Evolutionary conservation across 2,888 invertebrate genomes (phyloP).

Genomic region (Heliconius cydno): DNA sequence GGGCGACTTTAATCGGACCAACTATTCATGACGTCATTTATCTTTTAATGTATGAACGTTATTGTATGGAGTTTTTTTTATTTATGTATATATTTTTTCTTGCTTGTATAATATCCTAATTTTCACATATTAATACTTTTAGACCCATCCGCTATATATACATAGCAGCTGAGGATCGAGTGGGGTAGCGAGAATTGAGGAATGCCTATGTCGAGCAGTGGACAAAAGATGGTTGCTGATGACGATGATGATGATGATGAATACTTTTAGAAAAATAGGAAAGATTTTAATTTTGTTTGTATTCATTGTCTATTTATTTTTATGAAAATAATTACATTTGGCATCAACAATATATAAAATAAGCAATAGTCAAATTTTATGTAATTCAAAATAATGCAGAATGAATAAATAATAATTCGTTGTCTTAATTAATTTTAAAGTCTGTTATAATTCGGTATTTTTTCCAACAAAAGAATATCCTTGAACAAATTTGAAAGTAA

Average conservation of each 20-base stretch:
- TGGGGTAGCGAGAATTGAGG: no score
- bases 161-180: no score
- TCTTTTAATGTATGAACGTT: slow-evolving; percentile 45
- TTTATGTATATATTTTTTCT: not conserved
- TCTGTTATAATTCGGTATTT: not conserved
- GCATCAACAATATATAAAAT: no score
- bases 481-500: slow-evolving; percentile 68
- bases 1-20: slow-evolving; percentile 44
- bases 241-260: no score
- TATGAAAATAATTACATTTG: not conserved
- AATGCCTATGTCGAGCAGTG: no score
- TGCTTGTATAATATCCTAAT: not conserved
- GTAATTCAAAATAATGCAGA: not conserved
- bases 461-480: not conserved
- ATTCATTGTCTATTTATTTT: not conserved
- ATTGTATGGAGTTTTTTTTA: not conserved
- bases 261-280: not conserved
- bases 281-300: not conserved
- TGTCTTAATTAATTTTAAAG: not conserved
- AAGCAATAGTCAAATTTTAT: no score
- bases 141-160: no score
- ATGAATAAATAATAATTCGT: not conserved
- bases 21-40: slow-evolving; percentile 38
- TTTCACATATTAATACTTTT: not conserved
- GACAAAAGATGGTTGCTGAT: no score